phyloP scores from a whole-genome alignment of 2,888 invertebrate genomes.

The Ischnus inquisitorius region DNA sequence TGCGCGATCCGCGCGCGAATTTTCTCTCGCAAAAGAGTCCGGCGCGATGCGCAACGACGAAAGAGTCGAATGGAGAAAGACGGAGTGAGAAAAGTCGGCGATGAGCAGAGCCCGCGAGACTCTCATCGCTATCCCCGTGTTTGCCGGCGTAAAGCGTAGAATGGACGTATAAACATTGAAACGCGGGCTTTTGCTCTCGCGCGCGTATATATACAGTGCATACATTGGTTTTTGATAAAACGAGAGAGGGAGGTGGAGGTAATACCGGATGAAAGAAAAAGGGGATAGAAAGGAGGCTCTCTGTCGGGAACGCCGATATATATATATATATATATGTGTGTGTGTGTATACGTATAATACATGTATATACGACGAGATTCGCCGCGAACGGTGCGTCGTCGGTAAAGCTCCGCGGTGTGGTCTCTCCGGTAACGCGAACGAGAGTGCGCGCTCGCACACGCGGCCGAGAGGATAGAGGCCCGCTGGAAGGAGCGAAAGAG shows the following conservation, averaged over 20 bases:
- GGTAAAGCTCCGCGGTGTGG: neutral
- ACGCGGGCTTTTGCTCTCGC: too few relatives aligned
- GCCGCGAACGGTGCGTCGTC: neutral
- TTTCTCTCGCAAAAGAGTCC: neutral
- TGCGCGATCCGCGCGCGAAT: neutral
- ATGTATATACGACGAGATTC: neutral
- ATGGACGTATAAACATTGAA: conserved; percentile 8
- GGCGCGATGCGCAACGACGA: neutral
- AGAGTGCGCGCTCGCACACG: neutral
- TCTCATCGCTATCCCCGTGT: neutral
- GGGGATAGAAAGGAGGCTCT: too few relatives aligned
- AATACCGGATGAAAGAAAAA: conserved; percentile 8
- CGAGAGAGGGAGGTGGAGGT: conserved; percentile 20
- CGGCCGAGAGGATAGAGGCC: neutral
- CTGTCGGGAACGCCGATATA: too few relatives aligned
- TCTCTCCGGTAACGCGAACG: neutral
- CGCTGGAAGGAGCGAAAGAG: neutral
- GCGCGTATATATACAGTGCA: neutral
- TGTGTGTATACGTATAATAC: conserved; percentile 6
- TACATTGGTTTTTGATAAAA: conserved; percentile 31
- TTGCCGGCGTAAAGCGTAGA: neutral
- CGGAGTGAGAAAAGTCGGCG: neutral
- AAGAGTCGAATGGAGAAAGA: neutral
- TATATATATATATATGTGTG: neutral
- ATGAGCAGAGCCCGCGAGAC: neutral